These are phyloP conservation scores for Microcaecilia unicolor DNA, from an alignment of 2,797 vertebrate species.

Conservation along the genomic window DNA sequence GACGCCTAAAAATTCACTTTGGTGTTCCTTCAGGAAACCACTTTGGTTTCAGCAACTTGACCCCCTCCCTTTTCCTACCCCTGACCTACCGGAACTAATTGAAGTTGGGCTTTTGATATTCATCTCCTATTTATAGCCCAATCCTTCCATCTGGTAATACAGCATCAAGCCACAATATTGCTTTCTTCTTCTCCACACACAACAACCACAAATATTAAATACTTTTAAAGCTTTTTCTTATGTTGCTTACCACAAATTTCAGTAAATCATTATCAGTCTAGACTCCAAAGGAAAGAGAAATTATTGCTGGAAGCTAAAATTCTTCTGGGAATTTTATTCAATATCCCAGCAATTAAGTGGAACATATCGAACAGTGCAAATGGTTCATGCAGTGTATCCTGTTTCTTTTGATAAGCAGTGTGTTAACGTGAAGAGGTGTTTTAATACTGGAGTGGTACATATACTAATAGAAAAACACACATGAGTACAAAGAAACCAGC, in stretches of 20 bases:
- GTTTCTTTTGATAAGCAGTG: no score
- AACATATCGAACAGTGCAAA: constrained; percentile 25
- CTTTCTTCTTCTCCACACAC: neutral
- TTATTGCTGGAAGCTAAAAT: constrained; percentile 31
- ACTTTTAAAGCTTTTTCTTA: constrained; percentile 19
- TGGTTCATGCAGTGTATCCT: constrained; percentile 7
- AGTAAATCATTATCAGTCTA: constrained; percentile 42
- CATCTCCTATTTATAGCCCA: constrained; percentile 5
- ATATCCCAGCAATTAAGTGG: constrained; percentile 34
- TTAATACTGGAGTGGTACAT: no score
- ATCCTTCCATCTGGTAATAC: constrained; percentile 12
- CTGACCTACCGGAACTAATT: constrained; percentile 6
- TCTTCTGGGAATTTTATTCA: constrained; percentile 31
- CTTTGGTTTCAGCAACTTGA: neutral
- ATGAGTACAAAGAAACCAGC: no score
- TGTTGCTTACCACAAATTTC: constrained; percentile 12
- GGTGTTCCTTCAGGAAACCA: neutral
- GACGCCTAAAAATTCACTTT: neutral
- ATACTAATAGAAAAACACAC: no score
- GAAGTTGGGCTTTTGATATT: constrained; percentile 1
- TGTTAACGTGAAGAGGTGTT: neutral
- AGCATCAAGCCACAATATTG: neutral
- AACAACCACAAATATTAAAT: constrained; percentile 20
- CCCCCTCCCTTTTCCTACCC: neutral
- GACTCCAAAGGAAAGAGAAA: constrained; percentile 29